Percentiles rank a stretch among this genome's conserved stretches.
phyloP scores from a whole-genome alignment of 2,797 vertebrate genomes.

The Acridotheres tristis region DNA sequence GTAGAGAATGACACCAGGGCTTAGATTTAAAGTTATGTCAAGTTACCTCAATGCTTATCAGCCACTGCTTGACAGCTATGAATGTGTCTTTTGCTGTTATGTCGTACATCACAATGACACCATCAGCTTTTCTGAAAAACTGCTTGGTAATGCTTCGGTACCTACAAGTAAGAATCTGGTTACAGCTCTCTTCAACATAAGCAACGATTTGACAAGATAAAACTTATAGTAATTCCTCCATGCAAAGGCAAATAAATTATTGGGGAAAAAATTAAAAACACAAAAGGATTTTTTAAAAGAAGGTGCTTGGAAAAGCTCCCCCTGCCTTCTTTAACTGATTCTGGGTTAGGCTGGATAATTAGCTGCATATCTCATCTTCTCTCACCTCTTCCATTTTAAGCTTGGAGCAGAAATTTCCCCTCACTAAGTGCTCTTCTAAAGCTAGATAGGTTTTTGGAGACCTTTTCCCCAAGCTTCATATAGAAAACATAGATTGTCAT shows the following conservation, averaged over 20 bases:
- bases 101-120: conserved; percentile 91
- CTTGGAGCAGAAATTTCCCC: not conserved
- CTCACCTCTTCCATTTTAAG: not conserved
- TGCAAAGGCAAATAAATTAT: not conserved
- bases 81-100: conserved; percentile 87
- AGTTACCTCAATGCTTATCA: conserved; percentile 88
- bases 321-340: not conserved
- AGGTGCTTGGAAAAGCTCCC: not conserved
- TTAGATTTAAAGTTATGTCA: not conserved
- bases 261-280: not conserved
- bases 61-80: conserved; percentile 87
- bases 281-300: not conserved
- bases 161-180: conserved; percentile 69
- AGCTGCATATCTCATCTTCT: not conserved
- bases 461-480: not conserved
- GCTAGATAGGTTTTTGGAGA: not conserved
- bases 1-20: not conserved
- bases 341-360: not conserved
- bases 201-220: not conserved
- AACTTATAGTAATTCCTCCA: not conserved
- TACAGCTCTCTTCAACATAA: not conserved
- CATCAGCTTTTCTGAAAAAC: conserved; percentile 94
- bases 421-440: not conserved
- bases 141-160: conserved; percentile 95
- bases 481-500: not conserved